Base-by-base conservation (phyloP, 2,888 invertebrate species). In the Macaria notata region DNA sequence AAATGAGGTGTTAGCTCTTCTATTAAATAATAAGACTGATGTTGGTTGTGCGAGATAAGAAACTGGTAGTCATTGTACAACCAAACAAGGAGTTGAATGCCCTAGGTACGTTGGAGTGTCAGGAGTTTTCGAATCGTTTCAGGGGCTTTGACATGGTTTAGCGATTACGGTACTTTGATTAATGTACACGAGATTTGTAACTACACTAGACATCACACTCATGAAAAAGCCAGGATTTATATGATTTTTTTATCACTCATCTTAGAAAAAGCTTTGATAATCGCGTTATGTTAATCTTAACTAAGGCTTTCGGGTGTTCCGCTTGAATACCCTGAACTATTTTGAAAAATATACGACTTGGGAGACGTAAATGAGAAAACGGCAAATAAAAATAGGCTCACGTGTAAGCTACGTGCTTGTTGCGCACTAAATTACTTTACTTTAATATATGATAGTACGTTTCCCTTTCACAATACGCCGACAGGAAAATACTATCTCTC, bases 1-100 rank as follows among this genome's bases (percentile, higher is more conserved):
- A 89, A 90, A 90, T 89, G 88, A 90, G 84, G 89, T 90, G 90
- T 89, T 88, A 88, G 87, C 84, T 88, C 80, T 84, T 81, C 83
- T 86, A 88, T 89, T 88, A 86, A 86, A 87, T 88, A 88, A 88
- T 86, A 86, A 86, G 84, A 82, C 83, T 70, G 79, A 72, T 72
- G 78, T 73, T 79, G 75, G 75, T 73, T 73, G 77, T 73, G 78
- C 74, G 74, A 77, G 79, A 79, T 76, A 78, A 73, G 66, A 78
- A 81, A 83, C 76, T 81, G 75, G 69, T 50, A 63, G 63, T 66
- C 64, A 59, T 64, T 51, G 55, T 56, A 54, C 39, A 50, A 60
- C 53, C 45, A 54, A 64, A 61, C 53, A 54, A 47, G 51, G 38
- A 50, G 6, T 54, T 33, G 9, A 46, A 49, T 19, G 2, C 19